Evolutionary conservation across 2,888 invertebrate species (phyloP).

Genomic region (Gastracanthus pulcherrimus): DNA sequence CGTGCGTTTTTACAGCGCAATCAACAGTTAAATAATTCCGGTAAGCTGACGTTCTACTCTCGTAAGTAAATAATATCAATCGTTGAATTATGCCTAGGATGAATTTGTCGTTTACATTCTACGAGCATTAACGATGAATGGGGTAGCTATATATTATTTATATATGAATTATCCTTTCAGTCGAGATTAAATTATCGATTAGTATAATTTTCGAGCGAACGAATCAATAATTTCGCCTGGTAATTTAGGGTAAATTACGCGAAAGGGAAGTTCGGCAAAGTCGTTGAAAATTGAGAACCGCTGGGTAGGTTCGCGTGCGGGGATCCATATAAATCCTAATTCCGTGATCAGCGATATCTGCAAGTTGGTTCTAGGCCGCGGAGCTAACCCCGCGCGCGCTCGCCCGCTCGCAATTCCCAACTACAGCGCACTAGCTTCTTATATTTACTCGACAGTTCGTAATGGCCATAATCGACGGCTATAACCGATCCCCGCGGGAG

Average conservation of each 20-base stretch:
- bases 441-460: constrained; percentile 75
- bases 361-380: constrained; percentile 76
- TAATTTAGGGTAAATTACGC: constrained; percentile 26
- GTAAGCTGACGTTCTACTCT: constrained; percentile 7
- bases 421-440: constrained; percentile 71
- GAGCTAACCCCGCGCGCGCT: constrained; percentile 59
- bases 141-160: no score
- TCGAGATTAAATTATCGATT: background rate
- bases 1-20: constrained; percentile 46
- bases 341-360: constrained; percentile 76
- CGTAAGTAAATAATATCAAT: constrained; percentile 35
- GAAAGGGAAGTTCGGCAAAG: constrained; percentile 22
- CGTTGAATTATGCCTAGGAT: constrained; percentile 12
- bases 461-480: constrained; percentile 76
- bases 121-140: no score
- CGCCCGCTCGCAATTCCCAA: constrained; percentile 73
- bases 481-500: constrained; percentile 71
- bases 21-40: constrained; percentile 46
- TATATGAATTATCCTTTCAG: no score
- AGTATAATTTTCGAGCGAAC: background rate
- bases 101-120: constrained; percentile 32
- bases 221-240: background rate
- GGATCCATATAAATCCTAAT: constrained; percentile 77
- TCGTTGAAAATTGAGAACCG: constrained; percentile 67
- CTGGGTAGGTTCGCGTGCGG: constrained; percentile 74